Base-by-base conservation (phyloP, 2,113 vertebrate genomes). In the Ptychochromis oligacanthus region DNA sequence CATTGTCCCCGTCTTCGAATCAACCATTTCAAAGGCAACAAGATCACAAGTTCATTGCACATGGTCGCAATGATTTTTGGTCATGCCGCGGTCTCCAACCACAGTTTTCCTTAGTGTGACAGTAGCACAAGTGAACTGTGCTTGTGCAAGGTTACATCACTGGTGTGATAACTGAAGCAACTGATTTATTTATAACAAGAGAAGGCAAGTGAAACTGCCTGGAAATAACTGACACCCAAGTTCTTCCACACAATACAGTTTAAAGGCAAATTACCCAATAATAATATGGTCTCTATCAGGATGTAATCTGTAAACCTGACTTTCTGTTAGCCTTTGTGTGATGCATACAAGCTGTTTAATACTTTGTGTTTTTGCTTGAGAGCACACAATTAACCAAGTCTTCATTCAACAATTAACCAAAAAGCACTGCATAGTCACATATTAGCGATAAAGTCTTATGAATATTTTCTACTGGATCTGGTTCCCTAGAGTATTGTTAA, bases 181-280 rank as follows among this genome's bases (percentile, higher is more conserved):
- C 43, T n/a, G 43, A 72, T 72, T 72, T 52, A 72, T 72, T 72
- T 72, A 7, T 52, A 72, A 52, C 43, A 17, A n/a, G 65, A 31
- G 49, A 72, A 72, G 46, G 46, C 46, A 72, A 52, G 43, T 72
- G 67, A 52, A 72, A 46, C 67, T n/a, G 26, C 26, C 46, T 52
- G 43, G 43, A 72, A 52, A 52, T 72, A 13, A 52, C 52, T 72
- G 31, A 8, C 52, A 72, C 26, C 26, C 31, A 52, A 52, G 17
- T 34, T 72, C 65, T 52, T 18, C 20, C 11, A 72, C 67, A n/a
- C 11, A 54, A 72, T 57, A 57, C n/a, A 72, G 46, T 34, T 54
- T 54, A n/a, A 52, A 72, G 26, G 65, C 43, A 72, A 12, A 72
- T 28, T 72, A 34, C 28, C 26, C 28, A 52, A n/a, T 54, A 34